Evolutionary conservation across 2,888 invertebrate genomes (phyloP).

Genomic region (Polietes domitor): DNA sequence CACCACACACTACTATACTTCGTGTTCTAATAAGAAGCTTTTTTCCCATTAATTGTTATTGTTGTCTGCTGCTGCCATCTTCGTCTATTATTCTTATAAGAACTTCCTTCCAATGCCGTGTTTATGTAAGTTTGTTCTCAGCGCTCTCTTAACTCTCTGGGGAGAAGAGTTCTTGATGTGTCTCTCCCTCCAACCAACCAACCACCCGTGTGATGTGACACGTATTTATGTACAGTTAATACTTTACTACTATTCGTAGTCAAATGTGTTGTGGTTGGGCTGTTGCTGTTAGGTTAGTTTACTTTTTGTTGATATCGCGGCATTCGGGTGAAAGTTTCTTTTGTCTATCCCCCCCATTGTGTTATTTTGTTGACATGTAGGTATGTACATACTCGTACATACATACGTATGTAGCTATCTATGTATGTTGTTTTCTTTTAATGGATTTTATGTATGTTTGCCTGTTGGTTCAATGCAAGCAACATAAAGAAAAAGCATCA

Average conservation of each 20-base stretch:
- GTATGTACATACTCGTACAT: background rate
- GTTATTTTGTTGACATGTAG: too few relatives aligned
- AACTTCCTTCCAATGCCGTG: background rate
- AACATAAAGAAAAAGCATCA: background rate
- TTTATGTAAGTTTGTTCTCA: background rate
- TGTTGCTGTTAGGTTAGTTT: conserved; percentile 21
- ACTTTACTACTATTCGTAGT: conserved; percentile 59
- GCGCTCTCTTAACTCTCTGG: background rate
- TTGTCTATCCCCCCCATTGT: conserved; percentile 25
- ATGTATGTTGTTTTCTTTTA: background rate
- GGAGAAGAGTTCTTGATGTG: background rate
- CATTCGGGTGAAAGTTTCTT: conserved; percentile 63
- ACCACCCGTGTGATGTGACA: background rate
- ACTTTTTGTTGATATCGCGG: conserved; percentile 32
- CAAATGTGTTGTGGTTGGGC: conserved; percentile 40
- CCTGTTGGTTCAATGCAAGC: background rate
- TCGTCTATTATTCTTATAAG: conserved; percentile 4
- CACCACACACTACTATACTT: background rate
- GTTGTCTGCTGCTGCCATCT: conserved; percentile 27
- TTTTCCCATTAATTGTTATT: background rate
- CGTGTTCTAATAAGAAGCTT: background rate
- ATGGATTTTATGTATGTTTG: background rate
- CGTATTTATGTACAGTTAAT: conserved; percentile 56
- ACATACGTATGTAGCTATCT: background rate
- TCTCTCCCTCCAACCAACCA: background rate